Base-by-base conservation (phyloP, 1,140 invertebrate genomes). In the Bradynema listronoti region DNA sequence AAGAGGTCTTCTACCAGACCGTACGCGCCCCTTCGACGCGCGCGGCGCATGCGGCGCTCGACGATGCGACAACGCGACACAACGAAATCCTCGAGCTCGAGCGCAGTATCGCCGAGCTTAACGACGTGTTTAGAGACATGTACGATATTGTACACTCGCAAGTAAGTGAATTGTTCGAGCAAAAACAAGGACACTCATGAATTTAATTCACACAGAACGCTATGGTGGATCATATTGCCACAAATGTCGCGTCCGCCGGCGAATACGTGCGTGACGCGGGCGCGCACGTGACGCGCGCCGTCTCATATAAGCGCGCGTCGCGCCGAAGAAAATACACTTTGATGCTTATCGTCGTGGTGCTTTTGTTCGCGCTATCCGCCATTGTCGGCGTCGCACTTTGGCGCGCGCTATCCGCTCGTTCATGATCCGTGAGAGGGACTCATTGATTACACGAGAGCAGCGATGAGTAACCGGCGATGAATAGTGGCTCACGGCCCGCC, bases 1-100 rank as follows among this genome's bases (percentile, higher is more conserved):
- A 68, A 32, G 66, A 70, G 30, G 53, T 68, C 14, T 68, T 68
- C 41, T 68, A 68, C 49, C 52, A 57, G 22, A 52, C 58, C 30
- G 29, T 68, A 22, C n/a, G n/a, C n/a, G 58, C 65, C 33, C 66
- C 69, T 7, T 19, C 58, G 7, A 52, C 27, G 4, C 27, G 56
- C 6, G 53, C 69, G 36, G 54, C 19, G 16, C 64, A 47, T 2
- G 50, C 43, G 24, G 66, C 56, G 2, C 46, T 68, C 4, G 60
- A 67, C 30, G 66, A 68, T 34, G 66, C 63, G 6, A 71, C 69
- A 0, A 51, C 27, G 43, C 42, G 66, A 5, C 66, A 68, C 39
- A 52, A 66, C 24, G 66, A 68, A 45, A 68, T 68, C 27, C 33
- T 68, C 9, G 25, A 58, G 34, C 39, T 68, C 11, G 66, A 72